Conservation (phyloP, 92 coral and sea anemone species). For the Heliopora coerulea region DNA sequence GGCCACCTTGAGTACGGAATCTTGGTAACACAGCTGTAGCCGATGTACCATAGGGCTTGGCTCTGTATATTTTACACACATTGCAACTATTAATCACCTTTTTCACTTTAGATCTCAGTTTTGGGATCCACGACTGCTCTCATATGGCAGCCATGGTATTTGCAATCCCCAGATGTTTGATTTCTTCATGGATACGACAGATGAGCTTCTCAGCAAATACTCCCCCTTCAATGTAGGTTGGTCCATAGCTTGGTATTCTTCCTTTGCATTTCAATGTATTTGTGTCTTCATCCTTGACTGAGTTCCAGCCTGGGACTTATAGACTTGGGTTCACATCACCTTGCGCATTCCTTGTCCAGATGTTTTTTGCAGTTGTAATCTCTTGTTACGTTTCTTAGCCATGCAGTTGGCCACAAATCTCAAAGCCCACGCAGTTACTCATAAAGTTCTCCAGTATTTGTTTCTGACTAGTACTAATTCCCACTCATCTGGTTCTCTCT, state of each 20-base stretch:
- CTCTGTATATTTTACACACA: conserved; percentile 36
- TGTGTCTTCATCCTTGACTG: conserved; percentile 43
- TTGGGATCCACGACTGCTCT: conserved; percentile 48
- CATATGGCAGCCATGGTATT: conserved; percentile 63
- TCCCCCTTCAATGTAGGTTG: conserved; percentile 56
- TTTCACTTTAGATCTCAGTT: conserved; percentile 21
- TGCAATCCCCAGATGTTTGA: conserved; percentile 56
- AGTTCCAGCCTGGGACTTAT: conserved; percentile 53
- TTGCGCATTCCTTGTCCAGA: conserved; percentile 50
- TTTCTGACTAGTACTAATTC: too few species aligned
- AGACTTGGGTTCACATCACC: conserved; percentile 17
- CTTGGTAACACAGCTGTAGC: conserved; percentile 12
- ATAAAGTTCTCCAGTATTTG: too few species aligned
- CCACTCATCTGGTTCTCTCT: too few species aligned
- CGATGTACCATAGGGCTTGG: conserved; percentile 30
- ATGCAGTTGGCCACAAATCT: conserved; percentile 18
- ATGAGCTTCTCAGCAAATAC: conserved; percentile 62
- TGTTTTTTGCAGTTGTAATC: conserved; percentile 29
- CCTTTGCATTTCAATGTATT: conserved; percentile 57
- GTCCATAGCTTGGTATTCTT: conserved; percentile 54
- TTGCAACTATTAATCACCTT: conserved; percentile 19
- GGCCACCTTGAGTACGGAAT: conserved; percentile 32
- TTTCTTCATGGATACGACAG: conserved; percentile 44
- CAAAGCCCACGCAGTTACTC: too few species aligned
- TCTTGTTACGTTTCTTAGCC: conserved; percentile 22